Evolutionary conservation across 2,888 invertebrate species (phyloP).

Genomic region (Diarsia mendica): DNA sequence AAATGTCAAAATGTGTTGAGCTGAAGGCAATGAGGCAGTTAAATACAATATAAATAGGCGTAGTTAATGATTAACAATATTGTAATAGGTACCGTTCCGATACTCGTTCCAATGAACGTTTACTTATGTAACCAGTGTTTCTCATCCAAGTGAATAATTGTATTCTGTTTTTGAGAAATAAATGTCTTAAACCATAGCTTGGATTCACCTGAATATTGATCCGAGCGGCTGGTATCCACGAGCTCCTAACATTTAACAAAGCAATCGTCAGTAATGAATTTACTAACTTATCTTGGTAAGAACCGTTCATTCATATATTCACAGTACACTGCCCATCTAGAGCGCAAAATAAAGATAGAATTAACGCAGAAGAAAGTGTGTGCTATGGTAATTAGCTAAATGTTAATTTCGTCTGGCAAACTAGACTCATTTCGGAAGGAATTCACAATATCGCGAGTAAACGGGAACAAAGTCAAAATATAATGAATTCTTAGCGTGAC

Average conservation of each 20-base stretch:
- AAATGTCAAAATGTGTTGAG: too few relatives aligned
- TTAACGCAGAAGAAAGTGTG: slow-evolving; percentile 50
- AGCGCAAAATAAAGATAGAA: slow-evolving; percentile 44
- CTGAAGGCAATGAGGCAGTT: too few relatives aligned
- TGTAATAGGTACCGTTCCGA: too few relatives aligned
- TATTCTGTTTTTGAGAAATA: too few relatives aligned
- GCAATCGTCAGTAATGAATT: not conserved
- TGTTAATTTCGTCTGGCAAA: slow-evolving; percentile 31
- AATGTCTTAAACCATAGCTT: too few relatives aligned
- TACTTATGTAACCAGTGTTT: too few relatives aligned
- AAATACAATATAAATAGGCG: too few relatives aligned
- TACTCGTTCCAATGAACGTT: too few relatives aligned
- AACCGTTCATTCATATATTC: slow-evolving; percentile 34
- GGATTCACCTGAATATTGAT: too few relatives aligned
- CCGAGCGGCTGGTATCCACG: too few relatives aligned
- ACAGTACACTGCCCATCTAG: slow-evolving; percentile 56
- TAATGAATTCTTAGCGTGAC: slow-evolving; percentile 39
- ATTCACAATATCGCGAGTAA: slow-evolving; percentile 27
- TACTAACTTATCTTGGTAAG: slow-evolving; percentile 22
- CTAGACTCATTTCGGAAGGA: slow-evolving; percentile 28
- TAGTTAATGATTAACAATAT: too few relatives aligned
- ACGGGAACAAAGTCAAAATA: slow-evolving; percentile 19
- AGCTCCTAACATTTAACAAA: not conserved
- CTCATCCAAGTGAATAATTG: too few relatives aligned
- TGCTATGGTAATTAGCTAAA: slow-evolving; percentile 28